Evolutionary conservation across 2,113 vertebrate genomes (phyloP), one percentile per base, ranked within the genome.

Genomic region (Cephalopterus ornatus): DNA sequence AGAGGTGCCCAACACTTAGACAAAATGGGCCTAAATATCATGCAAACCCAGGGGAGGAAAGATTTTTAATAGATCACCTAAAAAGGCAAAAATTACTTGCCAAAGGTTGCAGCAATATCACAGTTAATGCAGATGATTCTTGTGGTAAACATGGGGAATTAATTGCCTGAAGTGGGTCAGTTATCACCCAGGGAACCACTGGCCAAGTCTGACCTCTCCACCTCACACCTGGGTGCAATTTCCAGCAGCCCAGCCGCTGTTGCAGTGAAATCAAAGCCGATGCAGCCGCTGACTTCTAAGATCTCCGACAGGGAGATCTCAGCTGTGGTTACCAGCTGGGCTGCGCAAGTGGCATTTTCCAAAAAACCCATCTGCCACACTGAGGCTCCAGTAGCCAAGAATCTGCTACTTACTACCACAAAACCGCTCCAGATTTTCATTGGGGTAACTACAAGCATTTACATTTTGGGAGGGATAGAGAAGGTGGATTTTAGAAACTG

Each of bases 321-420:
- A 96, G 96, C 96, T 96, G 96, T 93, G 95, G 91, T 95, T 96
- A 92, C 95, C 96, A 97, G 96, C 96, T 97, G 96, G 96, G 95
- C 92, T 95, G 86, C 2, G 62, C 91, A 81, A 96, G 91, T 94
- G 94, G 55, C 94, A 87, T 94, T 91, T 96, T 96, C 96, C 95
- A 97, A 94, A 96, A 95, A 96, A 75, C 42, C 94, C 96, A 96
- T 96, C 96, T 96, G 96, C 92, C 77, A 89, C 96, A 55, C 3
- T 75, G 92, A 94, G 62, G 91, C n/a, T 96, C 89, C 93, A 68
- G 86, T 81, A 96, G 96, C 96, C 96, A 97, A 97, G 96, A 95
- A 96, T 97, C 96, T 96, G 96, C 96, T 96, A 95, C 95, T 93
- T 95, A 75, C 95, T 81, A 91, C 95, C 86, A 95, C 84, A 81